phyloP scores from a whole-genome alignment of 2,888 invertebrate species.

The Melanostoma scalare region DNA sequence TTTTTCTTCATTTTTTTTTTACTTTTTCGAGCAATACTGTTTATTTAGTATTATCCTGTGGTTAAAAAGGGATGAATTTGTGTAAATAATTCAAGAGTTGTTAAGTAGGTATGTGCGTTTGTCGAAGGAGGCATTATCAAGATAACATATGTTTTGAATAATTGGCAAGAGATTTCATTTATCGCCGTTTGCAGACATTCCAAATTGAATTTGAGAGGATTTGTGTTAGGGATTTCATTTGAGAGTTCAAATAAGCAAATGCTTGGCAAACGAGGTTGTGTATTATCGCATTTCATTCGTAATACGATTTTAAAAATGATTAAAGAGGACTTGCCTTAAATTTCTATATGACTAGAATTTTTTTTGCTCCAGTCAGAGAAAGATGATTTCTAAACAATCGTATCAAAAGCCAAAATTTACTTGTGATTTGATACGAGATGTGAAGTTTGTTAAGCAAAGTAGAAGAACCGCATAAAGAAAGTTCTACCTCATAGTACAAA shows the following conservation, averaged over 20 bases:
- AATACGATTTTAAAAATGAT: no score
- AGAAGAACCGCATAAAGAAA: no score
- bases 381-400: no score
- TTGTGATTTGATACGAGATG: no score
- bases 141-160: constrained; percentile 46
- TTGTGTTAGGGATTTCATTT: constrained; percentile 16
- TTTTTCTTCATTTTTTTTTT: constrained; percentile 15
- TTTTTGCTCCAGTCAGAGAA: no score
- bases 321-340: no score
- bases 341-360: no score
- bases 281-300: no score
- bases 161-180: constrained; percentile 41
- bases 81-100: constrained; percentile 50
- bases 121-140: constrained; percentile 21
- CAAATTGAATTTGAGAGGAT: constrained; percentile 37
- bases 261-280: not conserved
- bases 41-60: constrained; percentile 17
- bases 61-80: constrained; percentile 24
- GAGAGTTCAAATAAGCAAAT: constrained; percentile 22
- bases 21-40: not conserved
- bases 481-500: no score
- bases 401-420: no score
- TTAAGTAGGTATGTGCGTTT: constrained; percentile 15
- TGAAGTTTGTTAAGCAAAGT: no score
- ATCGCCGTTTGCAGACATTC: constrained; percentile 44